Evolutionary conservation across 2,113 vertebrate species (phyloP).

Genomic region (Tichodroma muraria): DNA sequence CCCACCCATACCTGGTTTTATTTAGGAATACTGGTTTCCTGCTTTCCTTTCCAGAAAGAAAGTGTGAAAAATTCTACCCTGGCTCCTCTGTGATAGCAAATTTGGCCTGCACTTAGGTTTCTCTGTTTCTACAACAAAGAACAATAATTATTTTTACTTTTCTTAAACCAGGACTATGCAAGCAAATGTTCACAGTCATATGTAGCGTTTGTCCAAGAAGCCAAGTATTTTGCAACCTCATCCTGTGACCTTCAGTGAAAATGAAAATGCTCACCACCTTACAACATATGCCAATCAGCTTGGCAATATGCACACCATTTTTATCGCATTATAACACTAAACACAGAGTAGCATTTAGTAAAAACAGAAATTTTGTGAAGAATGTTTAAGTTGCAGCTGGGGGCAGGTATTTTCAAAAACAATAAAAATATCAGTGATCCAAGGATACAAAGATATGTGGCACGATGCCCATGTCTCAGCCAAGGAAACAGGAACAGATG

Average conservation of each 20-base stretch:
- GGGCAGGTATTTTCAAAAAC: conserved; percentile 15
- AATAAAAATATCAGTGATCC: not conserved
- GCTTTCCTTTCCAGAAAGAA: not conserved
- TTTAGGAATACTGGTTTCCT: not conserved
- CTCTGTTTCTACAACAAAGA: not conserved
- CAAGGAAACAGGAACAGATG: conserved; percentile 41
- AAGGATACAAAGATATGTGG: conserved; percentile 11
- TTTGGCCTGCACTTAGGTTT: not conserved
- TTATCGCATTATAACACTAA: not conserved
- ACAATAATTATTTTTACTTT: not conserved
- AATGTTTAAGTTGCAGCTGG: not conserved
- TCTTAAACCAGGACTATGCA: not conserved
- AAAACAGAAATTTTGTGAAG: not conserved
- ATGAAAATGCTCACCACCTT: not conserved
- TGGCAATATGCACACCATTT: not conserved
- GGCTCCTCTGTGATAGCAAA: not conserved
- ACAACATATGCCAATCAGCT: not conserved
- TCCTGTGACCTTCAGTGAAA: not conserved
- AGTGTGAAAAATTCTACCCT: not conserved
- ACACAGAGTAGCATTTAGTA: not conserved
- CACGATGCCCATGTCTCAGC: not conserved
- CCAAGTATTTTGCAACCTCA: not conserved
- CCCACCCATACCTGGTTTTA: not conserved
- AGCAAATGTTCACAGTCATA: not conserved
- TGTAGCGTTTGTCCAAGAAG: not conserved